Conservation (phyloP, 2,113 vertebrate species). For the Rafetus swinhoei region DNA sequence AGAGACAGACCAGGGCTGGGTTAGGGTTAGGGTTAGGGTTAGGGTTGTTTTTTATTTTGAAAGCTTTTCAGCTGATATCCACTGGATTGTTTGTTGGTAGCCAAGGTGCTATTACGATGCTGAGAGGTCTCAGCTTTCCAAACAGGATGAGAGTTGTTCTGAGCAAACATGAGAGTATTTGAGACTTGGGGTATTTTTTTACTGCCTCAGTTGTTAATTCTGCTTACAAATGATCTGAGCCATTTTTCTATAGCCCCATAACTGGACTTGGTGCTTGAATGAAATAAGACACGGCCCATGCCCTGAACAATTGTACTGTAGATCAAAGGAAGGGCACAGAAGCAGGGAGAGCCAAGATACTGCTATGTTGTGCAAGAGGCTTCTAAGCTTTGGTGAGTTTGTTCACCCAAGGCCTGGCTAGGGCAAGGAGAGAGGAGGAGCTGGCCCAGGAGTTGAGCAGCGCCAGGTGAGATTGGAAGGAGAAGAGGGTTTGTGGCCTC, state of each 20-base stretch:
- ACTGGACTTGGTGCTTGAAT: background rate
- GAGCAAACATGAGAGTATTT: conserved; percentile 4
- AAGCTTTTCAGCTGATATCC: background rate
- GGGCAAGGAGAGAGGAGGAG: background rate
- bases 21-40: background rate
- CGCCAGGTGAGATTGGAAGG: background rate
- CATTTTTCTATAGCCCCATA: background rate
- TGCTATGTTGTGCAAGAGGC: background rate
- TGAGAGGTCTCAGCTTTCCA: conserved; percentile 38
- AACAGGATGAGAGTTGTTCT: conserved; percentile 11
- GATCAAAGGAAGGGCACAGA: background rate
- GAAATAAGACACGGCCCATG: background rate
- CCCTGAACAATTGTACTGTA: background rate
- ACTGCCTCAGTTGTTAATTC: background rate
- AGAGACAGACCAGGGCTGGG: background rate
- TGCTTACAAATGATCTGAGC: background rate
- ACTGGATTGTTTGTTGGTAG: conserved; percentile 43
- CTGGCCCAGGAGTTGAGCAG: background rate
- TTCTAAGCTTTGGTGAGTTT: background rate
- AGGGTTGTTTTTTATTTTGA: no score
- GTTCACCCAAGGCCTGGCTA: background rate
- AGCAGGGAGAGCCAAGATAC: background rate
- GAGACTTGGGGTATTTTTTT: background rate
- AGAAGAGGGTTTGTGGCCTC: background rate
- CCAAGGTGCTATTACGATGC: conserved; percentile 5